Percentiles rank a stretch among this genome's conserved stretches.
Evolutionary conservation across 2,888 invertebrate species (phyloP).

Genomic region (Mylabris sibirica): DNA sequence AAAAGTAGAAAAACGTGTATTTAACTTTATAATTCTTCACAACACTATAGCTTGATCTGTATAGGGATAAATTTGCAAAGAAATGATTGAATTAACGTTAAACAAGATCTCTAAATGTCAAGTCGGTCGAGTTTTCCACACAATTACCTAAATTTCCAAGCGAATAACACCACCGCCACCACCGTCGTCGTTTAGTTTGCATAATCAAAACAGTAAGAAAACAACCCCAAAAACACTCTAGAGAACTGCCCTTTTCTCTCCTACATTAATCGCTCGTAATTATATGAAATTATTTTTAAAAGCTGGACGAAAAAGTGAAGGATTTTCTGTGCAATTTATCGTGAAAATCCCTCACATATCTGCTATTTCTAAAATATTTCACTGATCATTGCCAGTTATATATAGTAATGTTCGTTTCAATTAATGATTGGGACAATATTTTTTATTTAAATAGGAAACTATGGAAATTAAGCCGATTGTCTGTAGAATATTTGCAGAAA

Average conservation of each 20-base stretch:
- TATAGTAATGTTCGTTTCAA: background rate
- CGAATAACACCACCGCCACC: constrained; percentile 11
- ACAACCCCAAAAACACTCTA: background rate
- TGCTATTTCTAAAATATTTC: constrained; percentile 19
- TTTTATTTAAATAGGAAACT: background rate
- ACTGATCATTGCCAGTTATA: constrained; percentile 24
- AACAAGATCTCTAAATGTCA: background rate
- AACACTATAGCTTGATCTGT: background rate
- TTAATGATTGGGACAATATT: too few species aligned
- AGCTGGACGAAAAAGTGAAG: constrained; percentile 3
- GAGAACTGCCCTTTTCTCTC: background rate
- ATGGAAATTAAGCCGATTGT: too few species aligned
- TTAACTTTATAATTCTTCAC: too few species aligned
- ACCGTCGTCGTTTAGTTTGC: constrained; percentile 22
- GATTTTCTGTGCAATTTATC: background rate
- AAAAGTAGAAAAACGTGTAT: background rate
- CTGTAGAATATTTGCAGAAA: too few species aligned
- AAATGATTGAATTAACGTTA: constrained; percentile 13
- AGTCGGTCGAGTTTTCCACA: constrained; percentile 21
- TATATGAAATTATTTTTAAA: constrained; percentile 15
- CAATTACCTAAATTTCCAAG: constrained; percentile 18
- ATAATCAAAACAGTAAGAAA: constrained; percentile 19
- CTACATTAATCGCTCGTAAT: constrained; percentile 23
- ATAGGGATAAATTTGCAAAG: background rate
- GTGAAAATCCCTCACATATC: background rate